Conservation (phyloP, 2,113 vertebrate genomes). For the Thryonomys swinderianus region DNA sequence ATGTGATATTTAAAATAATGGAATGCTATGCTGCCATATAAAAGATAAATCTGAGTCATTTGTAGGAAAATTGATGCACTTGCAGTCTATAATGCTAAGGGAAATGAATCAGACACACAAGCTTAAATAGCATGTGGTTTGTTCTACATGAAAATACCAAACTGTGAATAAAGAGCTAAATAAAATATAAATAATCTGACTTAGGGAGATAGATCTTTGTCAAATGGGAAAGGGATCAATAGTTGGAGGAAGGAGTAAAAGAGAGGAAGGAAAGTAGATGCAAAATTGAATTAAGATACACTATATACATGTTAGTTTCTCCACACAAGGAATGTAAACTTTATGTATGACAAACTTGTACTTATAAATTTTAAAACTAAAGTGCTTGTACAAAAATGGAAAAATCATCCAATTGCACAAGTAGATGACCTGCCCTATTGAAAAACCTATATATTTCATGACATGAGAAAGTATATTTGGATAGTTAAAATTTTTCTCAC, state of each 20-base stretch:
- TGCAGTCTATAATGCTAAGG: background rate
- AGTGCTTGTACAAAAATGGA: background rate
- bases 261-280: background rate
- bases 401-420: background rate
- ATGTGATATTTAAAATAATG: background rate
- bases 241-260: background rate
- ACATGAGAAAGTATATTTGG: background rate
- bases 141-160: background rate
- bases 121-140: background rate
- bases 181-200: background rate
- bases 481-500: constrained; percentile 32
- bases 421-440: background rate
- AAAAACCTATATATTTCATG: constrained; percentile 11
- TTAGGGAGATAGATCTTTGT: background rate
- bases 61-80: background rate
- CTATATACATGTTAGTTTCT: background rate
- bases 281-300: background rate
- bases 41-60: background rate
- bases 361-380: background rate
- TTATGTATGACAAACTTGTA: background rate
- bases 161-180: background rate
- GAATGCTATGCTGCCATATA: background rate
- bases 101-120: background rate
- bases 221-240: background rate
- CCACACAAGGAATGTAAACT: background rate